phyloP scores from a whole-genome alignment of 2,797 vertebrate species.

The Scleropages formosus region DNA sequence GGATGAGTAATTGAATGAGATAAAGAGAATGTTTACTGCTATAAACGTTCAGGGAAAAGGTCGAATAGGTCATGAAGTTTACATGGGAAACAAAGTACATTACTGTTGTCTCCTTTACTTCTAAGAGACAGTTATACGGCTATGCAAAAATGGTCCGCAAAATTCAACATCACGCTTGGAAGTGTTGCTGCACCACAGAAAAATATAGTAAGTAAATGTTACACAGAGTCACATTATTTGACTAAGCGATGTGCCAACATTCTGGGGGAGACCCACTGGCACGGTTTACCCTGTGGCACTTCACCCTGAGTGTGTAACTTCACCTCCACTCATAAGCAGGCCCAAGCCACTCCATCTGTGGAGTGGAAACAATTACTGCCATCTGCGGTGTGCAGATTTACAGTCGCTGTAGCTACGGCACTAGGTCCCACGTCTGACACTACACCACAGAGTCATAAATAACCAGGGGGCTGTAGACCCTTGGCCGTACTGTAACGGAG shows the following conservation, averaged over 20 bases:
- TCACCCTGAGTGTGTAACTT: background rate
- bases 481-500: constrained; percentile 33
- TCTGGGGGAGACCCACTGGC: background rate
- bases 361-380: constrained; percentile 15
- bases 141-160: too few species aligned
- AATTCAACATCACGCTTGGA: too few species aligned
- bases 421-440: constrained; percentile 26
- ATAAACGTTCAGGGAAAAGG: background rate
- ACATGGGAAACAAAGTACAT: too few species aligned
- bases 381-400: constrained; percentile 36
- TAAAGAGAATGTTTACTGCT: background rate
- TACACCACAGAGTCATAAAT: constrained; percentile 36
- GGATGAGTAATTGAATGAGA: background rate
- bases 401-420: constrained; percentile 31
- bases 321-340: background rate
- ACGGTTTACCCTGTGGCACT: background rate
- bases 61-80: background rate
- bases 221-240: background rate
- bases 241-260: background rate
- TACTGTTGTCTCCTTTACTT: too few species aligned
- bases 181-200: too few species aligned
- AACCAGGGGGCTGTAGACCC: constrained; percentile 31
- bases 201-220: background rate
- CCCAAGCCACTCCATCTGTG: background rate
- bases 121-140: too few species aligned